Base-by-base conservation (phyloP, 1,140 invertebrate genomes). In the Hypothenemus hampei region DNA sequence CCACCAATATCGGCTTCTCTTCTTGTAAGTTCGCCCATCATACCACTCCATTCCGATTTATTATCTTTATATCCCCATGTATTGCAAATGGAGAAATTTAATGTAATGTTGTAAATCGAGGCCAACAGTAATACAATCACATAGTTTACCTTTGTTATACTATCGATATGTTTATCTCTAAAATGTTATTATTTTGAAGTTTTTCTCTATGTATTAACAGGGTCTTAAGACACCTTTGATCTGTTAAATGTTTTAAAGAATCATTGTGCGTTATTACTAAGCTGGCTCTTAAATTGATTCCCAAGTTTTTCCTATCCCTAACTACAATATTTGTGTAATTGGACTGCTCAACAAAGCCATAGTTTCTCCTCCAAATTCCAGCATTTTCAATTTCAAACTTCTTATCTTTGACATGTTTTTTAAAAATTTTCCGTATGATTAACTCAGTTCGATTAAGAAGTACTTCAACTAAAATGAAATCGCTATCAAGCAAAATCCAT, bases 91-190 rank as follows among this genome's bases (percentile, higher is more conserved):
- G 73, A 58, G 60, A 75, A 80, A 26, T 69, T 75, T 18, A 79
- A 74, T 53, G 70, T 76, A 6, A 76, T 79, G 59, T 83, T 83
- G 35, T 83, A 63, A 41, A 77, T 76, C 43, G 79, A 73, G 1
- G 73, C 59, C 8, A 83, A 61, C 61, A 78, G 72, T 58, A 76
- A 65, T 2, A 79, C 73, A 47, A 80, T 75, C 1, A 75, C 70
- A 64, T 79, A 83, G 66, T 78, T 82, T n/a, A 78, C 77, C 67
- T 84, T 84, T 6, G 79, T 77, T 39, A 82, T 75, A 3, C 79
- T 74, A 58, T 84, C 81, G 33, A 81, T 73, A 51, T 79, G 74
- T 45, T 75, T 77, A 44, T 81, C 69, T 44, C 78, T 78, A 49
- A 39, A 49, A 49, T 21, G 15, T 0, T 29, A 29, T 29, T 29